These are phyloP conservation scores for Magallana nippona DNA, from an alignment of 2,888 invertebrate species.

Conservation along the genomic window DNA sequence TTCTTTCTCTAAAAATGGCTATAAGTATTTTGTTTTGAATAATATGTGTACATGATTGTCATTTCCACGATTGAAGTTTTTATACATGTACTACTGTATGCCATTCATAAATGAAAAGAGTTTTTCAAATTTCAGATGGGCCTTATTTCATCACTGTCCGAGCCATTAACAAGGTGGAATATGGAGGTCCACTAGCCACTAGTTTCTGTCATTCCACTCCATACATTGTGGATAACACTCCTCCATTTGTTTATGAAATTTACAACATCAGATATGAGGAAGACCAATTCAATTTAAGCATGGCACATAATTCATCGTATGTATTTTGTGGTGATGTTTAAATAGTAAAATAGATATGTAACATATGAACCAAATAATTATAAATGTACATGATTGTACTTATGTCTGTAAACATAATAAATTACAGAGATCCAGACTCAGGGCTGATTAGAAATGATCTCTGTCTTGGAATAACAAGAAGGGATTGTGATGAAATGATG, in stretches of 20 bases:
- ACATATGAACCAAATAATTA: no score
- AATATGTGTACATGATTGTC: no score
- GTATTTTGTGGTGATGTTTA: conserved; percentile 38
- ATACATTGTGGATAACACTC: conserved; percentile 65
- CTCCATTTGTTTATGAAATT: conserved; percentile 67
- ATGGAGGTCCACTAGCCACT: conserved; percentile 68
- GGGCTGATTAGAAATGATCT: conserved; percentile 58
- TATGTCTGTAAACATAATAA: background rate
- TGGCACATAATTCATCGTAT: conserved; percentile 68
- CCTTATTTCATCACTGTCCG: conserved; percentile 66
- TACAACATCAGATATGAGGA: conserved; percentile 69
- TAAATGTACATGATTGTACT: no score
- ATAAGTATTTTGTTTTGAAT: no score
- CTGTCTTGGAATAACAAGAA: conserved; percentile 64
- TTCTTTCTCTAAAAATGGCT: no score
- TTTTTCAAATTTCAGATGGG: conserved; percentile 60
- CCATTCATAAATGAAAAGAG: background rate
- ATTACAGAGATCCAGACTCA: conserved; percentile 68
- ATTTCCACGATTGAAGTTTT: background rate
- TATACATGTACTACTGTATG: background rate
- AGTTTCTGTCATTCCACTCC: conserved; percentile 69
- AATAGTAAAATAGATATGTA: no score
- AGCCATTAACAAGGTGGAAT: conserved; percentile 69
- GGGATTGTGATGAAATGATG: conserved; percentile 58
- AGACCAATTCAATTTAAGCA: conserved; percentile 55